Percentiles rank a stretch among this genome's conserved stretches.
Conservation (phyloP, 2,797 vertebrate species). For the Crocodylus rhombifer region DNA sequence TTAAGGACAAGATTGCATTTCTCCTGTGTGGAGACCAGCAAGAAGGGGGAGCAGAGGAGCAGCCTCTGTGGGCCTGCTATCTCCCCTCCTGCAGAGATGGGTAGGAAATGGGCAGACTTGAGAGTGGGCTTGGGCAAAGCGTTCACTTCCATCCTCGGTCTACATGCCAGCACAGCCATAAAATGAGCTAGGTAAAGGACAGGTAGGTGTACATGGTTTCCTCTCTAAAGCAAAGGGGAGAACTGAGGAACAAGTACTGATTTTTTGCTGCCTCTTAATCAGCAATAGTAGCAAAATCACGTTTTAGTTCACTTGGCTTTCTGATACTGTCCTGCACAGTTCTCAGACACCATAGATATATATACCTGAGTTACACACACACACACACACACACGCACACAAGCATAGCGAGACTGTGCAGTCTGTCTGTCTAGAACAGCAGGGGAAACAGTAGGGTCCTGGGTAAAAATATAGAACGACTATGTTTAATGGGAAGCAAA, state of each 20-base stretch:
- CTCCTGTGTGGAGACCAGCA: background rate
- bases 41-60: background rate
- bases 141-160: background rate
- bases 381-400: no score
- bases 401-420: background rate
- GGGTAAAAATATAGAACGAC: background rate
- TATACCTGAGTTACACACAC: no score
- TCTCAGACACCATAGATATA: background rate
- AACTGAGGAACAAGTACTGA: background rate
- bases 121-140: background rate
- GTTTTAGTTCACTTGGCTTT: background rate
- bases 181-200: background rate
- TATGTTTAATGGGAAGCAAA: fast-evolving
- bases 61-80: background rate
- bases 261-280: background rate
- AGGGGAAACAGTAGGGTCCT: background rate
- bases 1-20: background rate
- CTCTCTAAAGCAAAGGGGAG: background rate
- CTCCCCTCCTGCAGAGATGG: background rate
- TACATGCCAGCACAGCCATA: background rate
- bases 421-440: background rate
- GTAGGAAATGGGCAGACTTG: no score
- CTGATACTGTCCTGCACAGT: background rate
- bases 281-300: background rate
- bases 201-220: background rate